A percentile compares a stretch with the other conserved stretches of the same genome.
phyloP scores from a whole-genome alignment of 1,140 invertebrate genomes.

The Heterodera schachtii region DNA sequence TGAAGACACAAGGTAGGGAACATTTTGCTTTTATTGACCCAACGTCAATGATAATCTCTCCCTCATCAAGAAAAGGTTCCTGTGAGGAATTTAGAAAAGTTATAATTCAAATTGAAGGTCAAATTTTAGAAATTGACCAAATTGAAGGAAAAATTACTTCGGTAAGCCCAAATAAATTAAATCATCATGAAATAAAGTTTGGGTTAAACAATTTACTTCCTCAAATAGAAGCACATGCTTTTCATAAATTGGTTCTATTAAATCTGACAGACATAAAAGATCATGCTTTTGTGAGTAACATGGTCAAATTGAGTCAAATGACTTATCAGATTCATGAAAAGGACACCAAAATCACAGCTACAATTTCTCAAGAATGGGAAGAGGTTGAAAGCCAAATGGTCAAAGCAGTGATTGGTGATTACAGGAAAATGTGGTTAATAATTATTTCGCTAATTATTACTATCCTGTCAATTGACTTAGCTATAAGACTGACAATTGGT shows the following conservation, averaged over 20 bases:
- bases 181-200: not conserved
- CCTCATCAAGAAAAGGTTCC: not conserved
- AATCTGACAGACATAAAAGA: slow-evolving; percentile 11
- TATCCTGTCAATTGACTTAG: not conserved
- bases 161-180: slow-evolving; percentile 1
- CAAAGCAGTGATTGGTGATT: not conserved
- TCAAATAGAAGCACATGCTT: not conserved
- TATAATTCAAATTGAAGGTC: not conserved
- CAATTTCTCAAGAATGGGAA: slow-evolving; percentile 4
- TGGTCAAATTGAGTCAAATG: not conserved
- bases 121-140: slow-evolving; percentile 8
- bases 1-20: not conserved
- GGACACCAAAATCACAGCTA: not conserved
- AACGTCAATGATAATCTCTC: not conserved
- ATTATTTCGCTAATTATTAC: not conserved
- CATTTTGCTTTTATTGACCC: not conserved
- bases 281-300: slow-evolving; percentile 2
- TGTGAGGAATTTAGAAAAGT: slow-evolving; percentile 10
- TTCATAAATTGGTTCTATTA: not conserved
- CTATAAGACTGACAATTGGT: not conserved
- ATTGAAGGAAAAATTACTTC: slow-evolving; percentile 20
- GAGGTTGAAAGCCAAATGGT: not conserved
- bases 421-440: not conserved
- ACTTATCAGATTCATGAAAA: not conserved
- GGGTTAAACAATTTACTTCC: not conserved